Base-by-base conservation (phyloP, 2,113 vertebrate species). In the Burhinus oedicnemus region DNA sequence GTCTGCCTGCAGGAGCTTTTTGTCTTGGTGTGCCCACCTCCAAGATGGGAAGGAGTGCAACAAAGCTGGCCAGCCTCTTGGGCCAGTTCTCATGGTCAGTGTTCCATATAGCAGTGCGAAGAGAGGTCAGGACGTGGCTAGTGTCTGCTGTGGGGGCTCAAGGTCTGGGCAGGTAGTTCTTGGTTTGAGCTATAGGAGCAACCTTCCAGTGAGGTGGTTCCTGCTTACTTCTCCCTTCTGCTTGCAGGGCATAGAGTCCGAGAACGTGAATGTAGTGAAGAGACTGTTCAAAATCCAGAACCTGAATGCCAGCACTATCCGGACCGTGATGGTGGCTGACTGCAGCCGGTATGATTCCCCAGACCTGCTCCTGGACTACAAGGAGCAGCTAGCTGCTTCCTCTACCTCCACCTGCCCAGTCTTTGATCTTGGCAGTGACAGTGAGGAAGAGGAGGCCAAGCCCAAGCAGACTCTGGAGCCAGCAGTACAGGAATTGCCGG, bases 221-320 rank as follows among this genome's bases (percentile, higher is more conserved):
- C 26, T 40, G 27, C 71, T 89, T 5, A 47, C 11, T 36, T 70
- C 34, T 88, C 30, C 52, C 8, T 42, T 87, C 23, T 54, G 20
- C 44, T 30, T 4, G 1, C 96, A 99, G 99, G 99, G 99, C 12
- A 94, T 99, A 2, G 99, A 99, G 97, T 99, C 99, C 0, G 99
- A 99, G 97, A 99, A 99, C 0, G 98, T 99, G 77, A 99, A 99
- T 0, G 99, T 99, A 42, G 99, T 99, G 49, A 99, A 99, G 97
- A 99, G 99, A 47, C 99, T 99, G n/a, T 99, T 99, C 93, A 99
- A 99, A 97, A 99, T 99, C 97, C 99, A 99, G 98, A 99, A 99
- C 97, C 96, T 99, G 83, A 99, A 99, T 0, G 99, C 99, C 95
- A 99, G 99, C 98, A 99, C 99, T 42, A 99, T 99, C 94, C 99